Conservation (phyloP, 2,888 invertebrate genomes). For the Pseudeuparius sepicola region DNA sequence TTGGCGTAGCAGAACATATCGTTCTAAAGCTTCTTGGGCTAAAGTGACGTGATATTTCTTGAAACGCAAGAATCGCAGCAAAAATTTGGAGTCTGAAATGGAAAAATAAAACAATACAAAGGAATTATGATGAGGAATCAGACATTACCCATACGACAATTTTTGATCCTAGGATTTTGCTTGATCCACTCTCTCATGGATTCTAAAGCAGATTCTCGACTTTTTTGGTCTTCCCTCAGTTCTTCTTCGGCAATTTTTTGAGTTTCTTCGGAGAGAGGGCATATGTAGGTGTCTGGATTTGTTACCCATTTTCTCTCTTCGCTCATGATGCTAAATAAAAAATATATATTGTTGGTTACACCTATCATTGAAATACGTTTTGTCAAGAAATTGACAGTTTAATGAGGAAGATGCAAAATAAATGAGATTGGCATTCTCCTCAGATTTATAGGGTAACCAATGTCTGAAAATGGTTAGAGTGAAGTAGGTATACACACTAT, state of each 20-base stretch:
- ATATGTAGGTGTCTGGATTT: conserved; percentile 53
- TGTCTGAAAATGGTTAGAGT: no score
- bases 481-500: no score
- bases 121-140: conserved; percentile 2
- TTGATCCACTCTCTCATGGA: conserved; percentile 61
- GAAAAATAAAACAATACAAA: background rate
- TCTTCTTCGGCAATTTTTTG: conserved; percentile 55
- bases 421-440: background rate
- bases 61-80: conserved; percentile 66
- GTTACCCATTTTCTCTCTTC: conserved; percentile 43
- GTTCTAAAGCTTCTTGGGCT: conserved; percentile 67
- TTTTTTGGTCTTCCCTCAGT: conserved; percentile 56
- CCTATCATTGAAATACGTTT: background rate
- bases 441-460: background rate
- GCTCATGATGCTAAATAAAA: no score
- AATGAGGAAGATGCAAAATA: background rate
- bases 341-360: no score
- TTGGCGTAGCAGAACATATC: conserved; percentile 66
- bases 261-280: conserved; percentile 50
- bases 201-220: conserved; percentile 53
- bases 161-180: conserved; percentile 58
- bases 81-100: conserved; percentile 52
- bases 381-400: background rate
- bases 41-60: conserved; percentile 74
- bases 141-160: conserved; percentile 54